Evolutionary conservation across 2,797 vertebrate species (phyloP), one percentile per base, ranked within the genome.

Genomic region (Hippopotamyrus pictus): DNA sequence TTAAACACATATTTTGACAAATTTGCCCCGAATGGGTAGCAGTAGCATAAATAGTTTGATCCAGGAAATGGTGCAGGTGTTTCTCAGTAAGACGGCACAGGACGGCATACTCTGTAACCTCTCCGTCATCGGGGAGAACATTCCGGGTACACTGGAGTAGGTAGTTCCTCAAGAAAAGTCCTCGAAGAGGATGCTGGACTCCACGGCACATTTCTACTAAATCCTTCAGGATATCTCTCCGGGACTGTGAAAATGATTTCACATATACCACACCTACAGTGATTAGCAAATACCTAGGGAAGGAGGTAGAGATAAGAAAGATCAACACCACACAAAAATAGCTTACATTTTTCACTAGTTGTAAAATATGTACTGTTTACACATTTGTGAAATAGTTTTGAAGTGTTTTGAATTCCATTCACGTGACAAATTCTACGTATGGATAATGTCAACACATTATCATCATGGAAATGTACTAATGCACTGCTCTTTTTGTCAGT

Each of bases 171-270:
- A 99, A 97, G 93, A 99, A 99, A 3, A 99, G 96, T 5, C 98
- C 98, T 57, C 98, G 95, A 62, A 99, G 95, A 0, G 98, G 98
- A 94, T 99, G 98, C 93, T 99, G 98, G 37, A 99, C 98, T 0
- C 98, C 98, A 1, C 98, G 98, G 83, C 98, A 99, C 98, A 99
- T 99, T 94, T 99, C 98, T 17, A 99, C 98, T 93, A 99, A 94
- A 92, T 99, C 98, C 95, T 99, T 99, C 90, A 99, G 93, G 88
- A 99, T 99, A 91, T 99, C 98, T 90, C 98, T 99, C 46, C 98
- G 97, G 83, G 98, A 99, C 95, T 99, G 98, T 12, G 98, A 97
- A 95, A 99, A 99, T 87, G 98, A 99, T 92, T 97, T 98, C 53
- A 99, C 98, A 46, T 99, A 99, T 51, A 99, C 98, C 92, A 99